These are phyloP conservation scores for Bombycilla garrulus DNA, from an alignment of 2,113 vertebrate species.

Conservation along the genomic window DNA sequence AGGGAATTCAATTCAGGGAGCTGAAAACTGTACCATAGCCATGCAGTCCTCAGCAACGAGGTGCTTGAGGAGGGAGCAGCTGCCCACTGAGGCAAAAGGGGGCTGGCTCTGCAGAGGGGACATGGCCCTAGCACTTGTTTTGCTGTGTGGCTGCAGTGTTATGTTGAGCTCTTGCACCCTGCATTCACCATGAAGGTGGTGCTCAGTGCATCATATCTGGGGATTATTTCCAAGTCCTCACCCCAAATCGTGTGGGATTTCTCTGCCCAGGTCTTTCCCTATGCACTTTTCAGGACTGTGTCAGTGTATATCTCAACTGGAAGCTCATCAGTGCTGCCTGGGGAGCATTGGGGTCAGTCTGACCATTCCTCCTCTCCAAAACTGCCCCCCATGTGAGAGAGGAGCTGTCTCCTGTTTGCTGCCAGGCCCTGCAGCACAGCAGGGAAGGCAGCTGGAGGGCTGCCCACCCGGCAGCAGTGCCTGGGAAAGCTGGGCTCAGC, in stretches of 20 bases:
- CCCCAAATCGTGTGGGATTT: neutral
- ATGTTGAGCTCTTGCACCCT: neutral
- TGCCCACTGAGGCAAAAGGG: neutral
- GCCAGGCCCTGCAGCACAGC: neutral
- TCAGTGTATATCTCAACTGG: neutral
- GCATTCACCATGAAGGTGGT: neutral
- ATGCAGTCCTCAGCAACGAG: rapidly evolving
- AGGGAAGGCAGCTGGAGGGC: neutral
- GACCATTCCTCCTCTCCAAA: neutral
- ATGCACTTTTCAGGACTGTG: neutral
- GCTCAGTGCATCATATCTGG: neutral
- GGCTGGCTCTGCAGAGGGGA: too few species aligned
- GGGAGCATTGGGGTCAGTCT: rapidly evolving
- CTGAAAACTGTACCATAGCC: neutral
- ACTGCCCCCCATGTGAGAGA: rapidly evolving
- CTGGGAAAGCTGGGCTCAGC: slow-evolving; percentile 51
- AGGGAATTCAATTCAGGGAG: neutral
- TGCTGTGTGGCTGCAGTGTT: neutral
- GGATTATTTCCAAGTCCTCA: neutral
- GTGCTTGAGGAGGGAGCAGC: neutral
- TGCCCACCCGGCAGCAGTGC: neutral
- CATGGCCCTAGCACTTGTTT: rapidly evolving
- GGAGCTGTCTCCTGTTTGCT: neutral
- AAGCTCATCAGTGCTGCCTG: neutral
- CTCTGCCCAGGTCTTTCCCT: neutral